A percentile compares a stretch with the other conserved stretches of the same genome.
Conservation (phyloP, 64 coral and sea anemone genomes). For the Dendrophyllia cribrosa region DNA sequence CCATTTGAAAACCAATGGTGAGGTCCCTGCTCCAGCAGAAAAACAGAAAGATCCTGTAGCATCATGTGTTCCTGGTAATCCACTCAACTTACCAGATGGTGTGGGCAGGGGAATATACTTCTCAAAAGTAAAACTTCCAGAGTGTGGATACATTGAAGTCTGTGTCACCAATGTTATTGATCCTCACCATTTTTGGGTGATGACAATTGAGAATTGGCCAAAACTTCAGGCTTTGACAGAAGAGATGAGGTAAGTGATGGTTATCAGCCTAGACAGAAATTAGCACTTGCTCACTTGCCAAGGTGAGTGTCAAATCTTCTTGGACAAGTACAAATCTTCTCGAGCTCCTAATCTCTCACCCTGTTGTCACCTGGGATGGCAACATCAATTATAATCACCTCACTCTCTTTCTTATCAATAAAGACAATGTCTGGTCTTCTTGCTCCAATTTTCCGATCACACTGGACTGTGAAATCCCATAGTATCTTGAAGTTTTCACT, state of each 20-base stretch:
- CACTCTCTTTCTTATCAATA: too few species aligned
- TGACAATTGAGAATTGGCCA: conserved; percentile 78
- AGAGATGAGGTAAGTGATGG: conserved; percentile 72
- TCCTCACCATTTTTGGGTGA: conserved; percentile 92
- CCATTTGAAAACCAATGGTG: not conserved
- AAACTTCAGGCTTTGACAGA: conserved; percentile 76
- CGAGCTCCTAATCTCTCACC: too few species aligned
- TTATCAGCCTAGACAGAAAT: not conserved
- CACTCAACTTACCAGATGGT: conserved; percentile 78
- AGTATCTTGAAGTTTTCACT: too few species aligned
- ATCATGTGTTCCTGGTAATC: conserved; percentile 20
- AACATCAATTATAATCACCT: too few species aligned
- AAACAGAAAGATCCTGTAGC: not conserved
- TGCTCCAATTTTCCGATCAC: too few species aligned
- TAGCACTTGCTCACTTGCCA: too few species aligned
- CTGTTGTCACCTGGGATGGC: too few species aligned
- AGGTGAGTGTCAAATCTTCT: too few species aligned
- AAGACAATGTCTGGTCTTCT: too few species aligned
- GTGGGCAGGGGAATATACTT: conserved; percentile 84
- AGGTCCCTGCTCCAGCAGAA: not conserved
- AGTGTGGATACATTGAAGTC: conserved; percentile 70
- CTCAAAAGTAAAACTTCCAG: conserved; percentile 69
- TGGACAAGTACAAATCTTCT: too few species aligned
- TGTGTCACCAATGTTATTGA: conserved; percentile 84
- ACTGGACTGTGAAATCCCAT: too few species aligned